phyloP scores from a whole-genome alignment of 2,888 invertebrate genomes.

The Drosophila seclusa region DNA sequence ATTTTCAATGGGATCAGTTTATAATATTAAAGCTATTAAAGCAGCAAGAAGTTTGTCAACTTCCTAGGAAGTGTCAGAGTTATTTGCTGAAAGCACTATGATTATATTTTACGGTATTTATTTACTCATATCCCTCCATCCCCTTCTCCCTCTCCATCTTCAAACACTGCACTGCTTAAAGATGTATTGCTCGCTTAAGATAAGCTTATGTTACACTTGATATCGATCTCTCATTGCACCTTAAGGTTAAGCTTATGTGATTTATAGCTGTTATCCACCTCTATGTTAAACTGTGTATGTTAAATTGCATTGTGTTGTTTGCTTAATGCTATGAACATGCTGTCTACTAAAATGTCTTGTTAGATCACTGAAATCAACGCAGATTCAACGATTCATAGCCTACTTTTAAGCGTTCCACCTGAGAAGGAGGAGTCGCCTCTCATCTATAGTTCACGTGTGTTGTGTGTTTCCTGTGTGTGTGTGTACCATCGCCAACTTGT shows the following conservation, averaged over 20 bases:
- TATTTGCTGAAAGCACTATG: background rate
- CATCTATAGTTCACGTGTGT: background rate
- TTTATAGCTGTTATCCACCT: background rate
- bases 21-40: background rate
- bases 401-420: background rate
- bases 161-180: background rate
- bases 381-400: slow-evolving; percentile 18
- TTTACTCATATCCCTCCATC: background rate
- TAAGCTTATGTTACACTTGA: background rate
- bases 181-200: background rate
- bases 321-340: slow-evolving; percentile 7
- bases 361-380: slow-evolving; percentile 25
- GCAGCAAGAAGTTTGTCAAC: slow-evolving; percentile 23
- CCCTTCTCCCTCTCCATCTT: background rate
- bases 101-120: background rate
- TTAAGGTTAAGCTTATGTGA: background rate
- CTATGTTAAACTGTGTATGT: background rate
- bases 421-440: background rate
- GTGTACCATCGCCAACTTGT: slow-evolving; percentile 9
- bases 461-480: background rate
- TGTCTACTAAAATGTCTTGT: background rate
- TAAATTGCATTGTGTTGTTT: background rate
- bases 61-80: slow-evolving; percentile 11
- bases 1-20: background rate
- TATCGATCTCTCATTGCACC: background rate